Conservation (phyloP, 2,113 vertebrate genomes). For the Oxyura jamaicensis region DNA sequence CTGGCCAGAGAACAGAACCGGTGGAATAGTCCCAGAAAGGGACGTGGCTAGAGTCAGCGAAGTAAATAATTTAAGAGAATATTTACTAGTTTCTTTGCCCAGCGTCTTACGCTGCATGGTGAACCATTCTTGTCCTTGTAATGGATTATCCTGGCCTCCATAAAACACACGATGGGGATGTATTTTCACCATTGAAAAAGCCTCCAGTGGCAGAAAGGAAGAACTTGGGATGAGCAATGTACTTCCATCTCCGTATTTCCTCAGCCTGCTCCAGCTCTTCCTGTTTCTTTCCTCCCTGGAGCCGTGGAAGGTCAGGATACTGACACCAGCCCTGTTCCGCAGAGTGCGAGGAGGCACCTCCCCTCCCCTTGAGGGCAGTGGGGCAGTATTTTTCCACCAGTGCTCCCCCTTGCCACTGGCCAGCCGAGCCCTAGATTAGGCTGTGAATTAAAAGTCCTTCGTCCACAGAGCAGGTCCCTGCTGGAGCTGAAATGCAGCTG, state of each 20-base stretch:
- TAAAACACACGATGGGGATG: constrained; percentile 24
- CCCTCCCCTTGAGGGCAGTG: not conserved
- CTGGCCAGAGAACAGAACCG: not conserved
- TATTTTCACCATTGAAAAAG: constrained; percentile 39
- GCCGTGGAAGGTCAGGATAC: not conserved
- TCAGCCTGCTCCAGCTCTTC: not conserved
- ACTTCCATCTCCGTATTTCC: constrained; percentile 29
- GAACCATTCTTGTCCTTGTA: constrained; percentile 29
- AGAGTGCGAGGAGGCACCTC: not conserved
- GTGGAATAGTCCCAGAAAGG: not conserved
- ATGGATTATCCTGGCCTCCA: constrained; percentile 9
- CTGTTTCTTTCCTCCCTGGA: not conserved
- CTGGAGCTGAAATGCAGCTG: not conserved
- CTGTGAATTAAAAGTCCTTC: not conserved
- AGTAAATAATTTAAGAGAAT: constrained; percentile 32
- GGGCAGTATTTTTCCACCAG: not conserved
- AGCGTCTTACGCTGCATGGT: not conserved
- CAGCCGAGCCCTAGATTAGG: not conserved
- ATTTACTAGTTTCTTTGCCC: constrained; percentile 18
- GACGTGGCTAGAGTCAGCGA: not conserved
- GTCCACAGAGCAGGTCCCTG: not conserved
- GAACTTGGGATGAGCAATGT: constrained; percentile 45
- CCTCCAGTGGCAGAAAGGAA: constrained; percentile 11
- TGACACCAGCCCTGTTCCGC: not conserved
- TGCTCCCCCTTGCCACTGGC: not conserved